These are phyloP conservation scores for Hemibagrus wyckioides DNA, from an alignment of 2,113 vertebrate genomes.

Conservation along the genomic window DNA sequence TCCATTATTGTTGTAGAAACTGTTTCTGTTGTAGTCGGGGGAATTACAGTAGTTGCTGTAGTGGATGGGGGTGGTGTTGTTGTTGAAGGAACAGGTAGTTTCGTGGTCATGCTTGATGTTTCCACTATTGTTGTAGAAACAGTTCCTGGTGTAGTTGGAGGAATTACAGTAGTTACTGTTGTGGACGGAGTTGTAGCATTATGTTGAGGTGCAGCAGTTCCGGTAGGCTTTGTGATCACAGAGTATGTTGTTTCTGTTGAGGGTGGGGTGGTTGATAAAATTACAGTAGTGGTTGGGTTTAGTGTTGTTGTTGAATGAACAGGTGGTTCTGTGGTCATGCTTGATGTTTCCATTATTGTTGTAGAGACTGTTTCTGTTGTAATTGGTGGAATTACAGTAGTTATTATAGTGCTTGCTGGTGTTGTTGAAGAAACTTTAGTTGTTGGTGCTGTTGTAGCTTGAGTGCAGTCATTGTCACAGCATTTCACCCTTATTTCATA, in stretches of 20 bases:
- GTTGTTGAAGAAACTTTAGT: not conserved
- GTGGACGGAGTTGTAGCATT: too few relatives aligned
- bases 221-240: too few relatives aligned
- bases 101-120: not conserved
- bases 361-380: constrained; percentile 9
- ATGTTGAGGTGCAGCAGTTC: too few relatives aligned
- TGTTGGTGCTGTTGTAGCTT: not conserved
- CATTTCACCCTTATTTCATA: too few relatives aligned
- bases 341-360: not conserved
- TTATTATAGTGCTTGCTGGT: too few relatives aligned
- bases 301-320: not conserved
- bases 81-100: not conserved
- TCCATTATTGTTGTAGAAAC: too few relatives aligned
- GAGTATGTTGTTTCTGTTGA: constrained; percentile 25
- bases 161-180: too few relatives aligned
- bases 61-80: not conserved
- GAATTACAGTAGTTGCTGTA: not conserved
- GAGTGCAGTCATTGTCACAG: too few relatives aligned
- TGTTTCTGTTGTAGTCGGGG: not conserved
- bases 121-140: not conserved
- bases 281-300: too few relatives aligned
- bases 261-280: not conserved
- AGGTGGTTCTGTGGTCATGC: not conserved
- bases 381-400: not conserved
- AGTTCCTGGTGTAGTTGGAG: not conserved